phyloP scores from a whole-genome alignment of 92 coral and sea anemone species.

The Ricordea florida region DNA sequence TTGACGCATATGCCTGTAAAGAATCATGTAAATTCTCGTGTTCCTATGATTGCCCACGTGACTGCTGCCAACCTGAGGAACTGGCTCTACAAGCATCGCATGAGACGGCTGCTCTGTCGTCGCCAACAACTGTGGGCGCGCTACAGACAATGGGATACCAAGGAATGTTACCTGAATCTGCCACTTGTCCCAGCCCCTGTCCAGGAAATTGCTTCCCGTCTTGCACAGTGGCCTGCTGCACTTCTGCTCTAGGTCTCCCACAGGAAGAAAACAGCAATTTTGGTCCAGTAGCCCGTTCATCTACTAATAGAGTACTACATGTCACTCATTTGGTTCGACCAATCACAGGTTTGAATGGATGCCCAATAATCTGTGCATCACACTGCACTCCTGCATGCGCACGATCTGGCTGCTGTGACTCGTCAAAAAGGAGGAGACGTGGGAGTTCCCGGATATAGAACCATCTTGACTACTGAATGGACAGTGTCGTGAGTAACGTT shows the following conservation, averaged over 20 bases:
- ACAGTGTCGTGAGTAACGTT: too few relatives aligned
- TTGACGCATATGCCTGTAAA: constrained; percentile 67
- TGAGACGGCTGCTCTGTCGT: constrained; percentile 11
- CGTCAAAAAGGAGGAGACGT: constrained; percentile 30
- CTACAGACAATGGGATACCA: constrained; percentile 18
- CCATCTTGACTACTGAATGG: background rate
- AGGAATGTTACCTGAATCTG: background rate
- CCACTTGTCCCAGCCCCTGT: constrained; percentile 77
- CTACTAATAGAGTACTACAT: constrained; percentile 80
- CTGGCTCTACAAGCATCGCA: constrained; percentile 42
- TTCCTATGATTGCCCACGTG: constrained; percentile 71
- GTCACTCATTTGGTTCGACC: constrained; percentile 78
- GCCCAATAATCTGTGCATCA: constrained; percentile 79
- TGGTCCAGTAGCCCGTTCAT: constrained; percentile 68
- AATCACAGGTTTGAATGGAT: constrained; percentile 55
- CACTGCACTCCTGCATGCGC: constrained; percentile 97
- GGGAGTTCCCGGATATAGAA: background rate
- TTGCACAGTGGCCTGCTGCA: constrained; percentile 80
- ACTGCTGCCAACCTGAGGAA: constrained; percentile 93
- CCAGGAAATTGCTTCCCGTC: constrained; percentile 76
- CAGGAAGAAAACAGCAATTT: constrained; percentile 21
- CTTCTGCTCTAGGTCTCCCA: constrained; percentile 78
- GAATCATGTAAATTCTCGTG: constrained; percentile 87
- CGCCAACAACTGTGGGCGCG: constrained; percentile 29
- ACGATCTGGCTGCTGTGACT: constrained; percentile 93